phyloP scores from a whole-genome alignment of 2,797 vertebrate species.

The Phataginus tetradactyla region DNA sequence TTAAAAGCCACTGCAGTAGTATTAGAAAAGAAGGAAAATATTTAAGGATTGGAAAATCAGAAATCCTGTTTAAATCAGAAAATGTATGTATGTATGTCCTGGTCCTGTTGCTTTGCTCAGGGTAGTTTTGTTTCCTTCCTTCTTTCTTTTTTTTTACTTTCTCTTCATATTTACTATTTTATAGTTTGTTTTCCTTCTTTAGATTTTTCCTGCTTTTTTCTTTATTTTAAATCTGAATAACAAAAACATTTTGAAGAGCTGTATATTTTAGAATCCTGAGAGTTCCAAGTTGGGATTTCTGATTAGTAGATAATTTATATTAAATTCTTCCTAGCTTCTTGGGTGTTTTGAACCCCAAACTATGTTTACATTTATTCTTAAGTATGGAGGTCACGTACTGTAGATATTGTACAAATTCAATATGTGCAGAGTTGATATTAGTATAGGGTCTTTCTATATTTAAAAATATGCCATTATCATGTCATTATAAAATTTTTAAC shows the following conservation, averaged over 20 bases:
- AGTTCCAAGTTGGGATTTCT: background rate
- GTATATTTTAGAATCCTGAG: background rate
- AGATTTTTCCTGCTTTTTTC: background rate
- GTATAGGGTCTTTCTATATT: background rate
- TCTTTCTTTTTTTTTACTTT: background rate
- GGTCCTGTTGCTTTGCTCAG: background rate
- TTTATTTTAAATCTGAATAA: background rate
- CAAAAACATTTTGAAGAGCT: background rate
- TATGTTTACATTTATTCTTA: background rate
- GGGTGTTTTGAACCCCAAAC: background rate
- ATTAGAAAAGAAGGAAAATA: background rate
- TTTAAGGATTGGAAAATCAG: background rate
- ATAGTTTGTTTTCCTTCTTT: background rate
- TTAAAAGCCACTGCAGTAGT: background rate
- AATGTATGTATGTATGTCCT: background rate
- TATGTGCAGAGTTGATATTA: background rate
- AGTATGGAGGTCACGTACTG: background rate
- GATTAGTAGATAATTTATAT: background rate
- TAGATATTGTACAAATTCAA: background rate
- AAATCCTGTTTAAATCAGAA: background rate
- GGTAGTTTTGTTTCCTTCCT: background rate
- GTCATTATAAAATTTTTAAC: background rate
- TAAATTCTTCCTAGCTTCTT: background rate
- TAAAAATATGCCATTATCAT: background rate
- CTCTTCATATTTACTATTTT: background rate